These are phyloP conservation scores for Thalassarche chlororhynchos DNA, from an alignment of 2,113 vertebrate genomes.

Conservation along the genomic window DNA sequence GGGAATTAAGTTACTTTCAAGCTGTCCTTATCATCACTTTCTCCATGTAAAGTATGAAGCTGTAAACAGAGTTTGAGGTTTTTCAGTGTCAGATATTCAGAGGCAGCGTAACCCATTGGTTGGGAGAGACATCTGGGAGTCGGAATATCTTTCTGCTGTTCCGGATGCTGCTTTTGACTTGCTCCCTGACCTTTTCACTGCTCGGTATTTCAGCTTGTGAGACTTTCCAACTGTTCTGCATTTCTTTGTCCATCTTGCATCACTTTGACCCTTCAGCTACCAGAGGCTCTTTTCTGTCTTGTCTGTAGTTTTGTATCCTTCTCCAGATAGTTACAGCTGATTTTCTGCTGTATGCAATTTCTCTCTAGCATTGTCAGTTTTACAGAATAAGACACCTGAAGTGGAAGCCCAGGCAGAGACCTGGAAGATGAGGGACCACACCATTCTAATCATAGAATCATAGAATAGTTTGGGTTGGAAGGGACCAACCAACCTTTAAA, in stretches of 20 bases:
- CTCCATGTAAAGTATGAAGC: background rate
- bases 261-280: background rate
- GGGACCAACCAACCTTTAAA: no score
- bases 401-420: background rate
- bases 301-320: background rate
- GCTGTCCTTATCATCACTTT: background rate
- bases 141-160: background rate
- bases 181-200: constrained; percentile 19
- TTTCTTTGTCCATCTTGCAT: background rate
- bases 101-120: background rate
- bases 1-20: background rate
- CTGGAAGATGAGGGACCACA: background rate
- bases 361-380: background rate
- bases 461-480: no score
- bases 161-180: constrained; percentile 15
- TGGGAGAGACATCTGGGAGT: background rate
- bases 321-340: background rate
- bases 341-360: background rate
- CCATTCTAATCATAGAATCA: background rate
- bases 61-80: constrained; percentile 3
- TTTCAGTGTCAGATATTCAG: background rate
- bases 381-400: background rate
- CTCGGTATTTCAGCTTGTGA: background rate
- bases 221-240: background rate
- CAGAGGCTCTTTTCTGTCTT: background rate